Conservation (phyloP, 2,113 vertebrate genomes). For the Camelus dromedarius region DNA sequence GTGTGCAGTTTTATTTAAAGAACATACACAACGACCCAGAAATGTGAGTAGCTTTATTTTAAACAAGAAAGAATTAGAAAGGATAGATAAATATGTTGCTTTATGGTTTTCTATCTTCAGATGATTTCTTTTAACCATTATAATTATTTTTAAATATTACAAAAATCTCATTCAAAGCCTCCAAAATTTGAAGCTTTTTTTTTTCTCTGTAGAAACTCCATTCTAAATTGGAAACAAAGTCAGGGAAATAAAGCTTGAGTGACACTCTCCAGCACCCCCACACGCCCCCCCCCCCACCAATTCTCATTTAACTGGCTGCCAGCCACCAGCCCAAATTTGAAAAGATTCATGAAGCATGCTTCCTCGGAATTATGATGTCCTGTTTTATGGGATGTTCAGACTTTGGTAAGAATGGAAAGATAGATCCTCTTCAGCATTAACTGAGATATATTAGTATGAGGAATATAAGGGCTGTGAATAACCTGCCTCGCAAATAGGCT, state of each 20-base stretch:
- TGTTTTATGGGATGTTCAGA: conserved; percentile 50
- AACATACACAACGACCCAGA: background rate
- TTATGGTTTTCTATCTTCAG: background rate
- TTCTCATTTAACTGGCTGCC: conserved; percentile 49
- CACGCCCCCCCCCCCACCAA: background rate
- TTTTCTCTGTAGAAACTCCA: background rate
- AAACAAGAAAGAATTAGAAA: conserved; percentile 26
- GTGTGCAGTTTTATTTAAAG: background rate
- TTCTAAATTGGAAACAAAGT: conserved; percentile 46
- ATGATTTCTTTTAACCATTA: background rate
- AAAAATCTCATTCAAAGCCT: background rate
- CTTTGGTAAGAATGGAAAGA: conserved; percentile 43
- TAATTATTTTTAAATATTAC: conserved; percentile 10
- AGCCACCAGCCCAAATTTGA: background rate
- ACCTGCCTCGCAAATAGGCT: conserved; percentile 64
- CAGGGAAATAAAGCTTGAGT: conserved; percentile 4
- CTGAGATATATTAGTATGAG: conserved; percentile 63
- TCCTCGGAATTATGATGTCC: background rate
- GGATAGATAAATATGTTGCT: background rate
- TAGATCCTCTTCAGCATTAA: background rate
- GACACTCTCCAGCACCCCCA: background rate
- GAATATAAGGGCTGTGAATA: conserved; percentile 73
- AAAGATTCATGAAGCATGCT: background rate
- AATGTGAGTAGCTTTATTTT: background rate
- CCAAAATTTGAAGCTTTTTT: background rate